Base-by-base conservation (phyloP, 2,888 invertebrate species). In the Cheilosia impressa region DNA sequence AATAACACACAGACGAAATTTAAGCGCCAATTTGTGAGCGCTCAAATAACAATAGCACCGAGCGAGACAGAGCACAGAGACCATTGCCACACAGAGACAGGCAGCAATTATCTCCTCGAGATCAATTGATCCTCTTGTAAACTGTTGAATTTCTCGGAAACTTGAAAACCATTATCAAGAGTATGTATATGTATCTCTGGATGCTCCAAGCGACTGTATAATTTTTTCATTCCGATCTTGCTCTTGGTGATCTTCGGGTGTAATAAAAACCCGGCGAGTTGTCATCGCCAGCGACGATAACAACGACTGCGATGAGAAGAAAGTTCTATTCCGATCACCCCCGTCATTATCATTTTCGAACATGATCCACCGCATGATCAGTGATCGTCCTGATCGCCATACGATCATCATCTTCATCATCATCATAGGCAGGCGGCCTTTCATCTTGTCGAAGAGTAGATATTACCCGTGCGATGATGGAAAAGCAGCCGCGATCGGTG, bases 21-120 rank as follows among this genome's bases (percentile, higher is more conserved):
- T 77, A 85, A 85, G 85, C 85, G 85, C 85, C 85, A 85, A 85
- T 85, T 81, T 85, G 66, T 72, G 72, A 77, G 47, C 71, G 13
- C 58, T 71, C 13, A 13, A 17, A 45, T n/a, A 45, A 45, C 45
- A 45, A 45, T 17, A 45, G 45, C 45, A 45, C 45, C 24, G 53
- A 63, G 52, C 58, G 69, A 58, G 34, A 43, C 1, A 31, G n/a
- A 77, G 53, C 24, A 43, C 1, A 31, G n/a, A 77, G 53, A 53
- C 65, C 63, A 71, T 72, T 77, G 60, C 75, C 80, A 80, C 75
- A 79, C 80, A 85, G 41, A 76, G 45, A 62, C n/a, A 71, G n/a
- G 69, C 65, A 81, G 81, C 77, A 81, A 77, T 81, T 81, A 85
- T 85, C 85, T 81, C 68, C 76, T 80, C 57, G 24, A 85, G 76